Base-by-base conservation (phyloP, 2,888 invertebrate genomes). In the Melinaea marsaeus region DNA sequence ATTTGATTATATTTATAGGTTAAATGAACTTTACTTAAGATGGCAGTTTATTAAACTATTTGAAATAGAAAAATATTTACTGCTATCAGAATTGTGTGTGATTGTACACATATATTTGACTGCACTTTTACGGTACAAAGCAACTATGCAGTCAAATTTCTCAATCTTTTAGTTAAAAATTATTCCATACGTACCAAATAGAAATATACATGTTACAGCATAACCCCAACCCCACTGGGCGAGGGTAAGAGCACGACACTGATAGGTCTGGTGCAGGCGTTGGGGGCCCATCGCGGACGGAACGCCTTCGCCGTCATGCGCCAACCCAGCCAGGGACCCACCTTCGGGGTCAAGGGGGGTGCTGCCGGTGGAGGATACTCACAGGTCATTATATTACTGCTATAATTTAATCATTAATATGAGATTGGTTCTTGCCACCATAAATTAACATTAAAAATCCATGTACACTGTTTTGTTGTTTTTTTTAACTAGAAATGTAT, bases 301-400 rank as follows among this genome's bases (percentile, higher is more conserved):
- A 99, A 99, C 86, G 94, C 97, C 0, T 95, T 99, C 80, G 99
- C 97, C 2, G 98, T 97, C 76, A 93, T 99, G 76, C 93, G 99
- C 1, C 99, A 99, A 80, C 99, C 99, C 1, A 99, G 98, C 58
- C 99, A 99, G 86, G 99, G 99, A 3, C 99, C 99, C 2, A 99
- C 99, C 7, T 99, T 99, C 86, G 99, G 99, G 11, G 98, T 99
- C 63, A 98, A 98, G 91, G 97, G 98, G 58, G 99, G 99, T 35
- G 99, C 99, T 2, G 99, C 99, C 6, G 99, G 99, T 2, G 99
- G 99, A 22, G 99, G 99, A 3, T 99, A 99, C 83, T 95, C 99
- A 0, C 96, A 96, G 92, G 95, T 95, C 9, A 9, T 9, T 3
- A 42, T 9, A 42, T 42, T 9, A 42, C 11, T 9, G 0, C 2